These are phyloP conservation scores for Diabrotica undecimpunctata DNA, from an alignment of 1,140 invertebrate species.

Conservation along the genomic window DNA sequence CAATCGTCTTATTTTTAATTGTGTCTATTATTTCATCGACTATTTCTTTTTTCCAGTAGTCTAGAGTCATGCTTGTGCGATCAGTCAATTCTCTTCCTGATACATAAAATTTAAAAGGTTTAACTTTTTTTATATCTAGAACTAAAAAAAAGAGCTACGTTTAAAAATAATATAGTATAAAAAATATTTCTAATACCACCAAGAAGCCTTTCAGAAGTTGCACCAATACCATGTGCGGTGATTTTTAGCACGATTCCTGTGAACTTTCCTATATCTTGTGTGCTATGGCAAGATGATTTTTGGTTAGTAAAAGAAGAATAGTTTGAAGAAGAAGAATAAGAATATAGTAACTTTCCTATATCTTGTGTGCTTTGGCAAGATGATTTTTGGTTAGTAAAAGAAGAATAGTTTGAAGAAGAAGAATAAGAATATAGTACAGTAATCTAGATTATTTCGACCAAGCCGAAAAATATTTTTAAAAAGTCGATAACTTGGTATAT, in stretches of 20 bases:
- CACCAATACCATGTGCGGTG: background rate
- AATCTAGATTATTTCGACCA: no score
- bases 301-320: no score
- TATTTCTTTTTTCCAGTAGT: slow-evolving; percentile 43
- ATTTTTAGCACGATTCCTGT: background rate
- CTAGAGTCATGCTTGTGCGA: slow-evolving; percentile 40
- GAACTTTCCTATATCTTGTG: no score
- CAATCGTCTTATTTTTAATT: slow-evolving; percentile 24
- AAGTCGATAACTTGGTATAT: no score
- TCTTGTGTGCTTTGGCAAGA: no score
- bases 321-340: no score
- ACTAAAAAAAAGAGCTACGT: background rate
- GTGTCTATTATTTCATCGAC: slow-evolving; percentile 37
- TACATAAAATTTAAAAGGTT: slow-evolving; percentile 1
- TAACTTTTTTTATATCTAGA: slow-evolving; percentile 1
- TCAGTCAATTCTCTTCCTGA: slow-evolving; percentile 41
- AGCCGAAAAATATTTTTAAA: no score
- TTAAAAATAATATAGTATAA: background rate
- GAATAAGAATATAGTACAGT: no score
- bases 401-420: no score
- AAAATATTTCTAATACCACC: background rate
- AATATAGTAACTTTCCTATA: no score
- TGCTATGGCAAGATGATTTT: no score
- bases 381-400: no score
- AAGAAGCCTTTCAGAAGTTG: background rate